Base-by-base conservation (phyloP, 2,113 vertebrate genomes). In the Sapajus apella region DNA sequence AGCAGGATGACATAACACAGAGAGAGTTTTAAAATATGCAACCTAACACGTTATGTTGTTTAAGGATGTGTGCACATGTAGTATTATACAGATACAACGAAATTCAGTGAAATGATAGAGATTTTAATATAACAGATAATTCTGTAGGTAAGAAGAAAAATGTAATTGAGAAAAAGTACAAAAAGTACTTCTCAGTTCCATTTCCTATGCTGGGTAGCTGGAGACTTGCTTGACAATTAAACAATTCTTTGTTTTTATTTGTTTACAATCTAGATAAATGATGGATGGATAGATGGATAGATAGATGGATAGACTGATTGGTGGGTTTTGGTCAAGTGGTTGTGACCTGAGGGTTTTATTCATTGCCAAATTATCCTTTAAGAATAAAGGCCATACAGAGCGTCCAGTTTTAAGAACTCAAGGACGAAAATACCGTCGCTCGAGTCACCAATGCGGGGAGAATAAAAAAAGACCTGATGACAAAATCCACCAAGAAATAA, bases 351-450 rank as follows among this genome's bases (percentile, higher is more conserved):
- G 56, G 56, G 40, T 85, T 92, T 92, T 81, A 93, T 45, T 83
- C n/a, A 66, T 11, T 76, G 43, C 18, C 40, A 88, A 73, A 68
- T 86, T 82, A 81, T 84, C 58, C 40, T 90, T 83, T 40, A 94
- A 94, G 45, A 91, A 79, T 52, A 91, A 85, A 96, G 43, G 18
- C 32, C 87, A 80, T 7, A 45, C 64, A 80, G 8, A 66, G 6
- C 37, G 43, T 82, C 81, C 40, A 61, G 10, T 45, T 96, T 95
- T 91, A 92, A 93, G n/a, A 97, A 86, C 25, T 90, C 82, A 68
- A 43, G 35, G 32, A 93, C 64, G 52, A 88, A 95, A 76, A 79
- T 56, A 82, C 16, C 75, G 37, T 37, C 37, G 37, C 27, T 66
- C 0, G 17, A 90, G 37, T 73, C 40, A 17, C 81, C 40, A 13